A percentile compares a stretch with the other conserved stretches of the same genome.
These are phyloP conservation scores for Drosophila subpulchrella DNA, from an alignment of 1,140 invertebrate genomes.

Conservation along the genomic window DNA sequence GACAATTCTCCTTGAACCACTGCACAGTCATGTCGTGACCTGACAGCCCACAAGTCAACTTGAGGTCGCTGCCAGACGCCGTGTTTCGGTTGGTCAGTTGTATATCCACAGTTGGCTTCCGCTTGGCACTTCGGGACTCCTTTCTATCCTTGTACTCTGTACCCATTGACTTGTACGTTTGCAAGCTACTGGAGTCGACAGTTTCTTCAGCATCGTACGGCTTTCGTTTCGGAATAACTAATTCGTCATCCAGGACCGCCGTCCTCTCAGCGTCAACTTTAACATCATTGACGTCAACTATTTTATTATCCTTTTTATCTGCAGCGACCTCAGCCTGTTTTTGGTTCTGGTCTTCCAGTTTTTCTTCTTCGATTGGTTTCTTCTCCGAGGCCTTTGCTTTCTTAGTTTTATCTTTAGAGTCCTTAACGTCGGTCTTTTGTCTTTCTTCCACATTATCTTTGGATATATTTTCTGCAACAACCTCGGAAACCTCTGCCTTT, in stretches of 20 bases:
- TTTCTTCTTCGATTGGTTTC: slow-evolving; percentile 18
- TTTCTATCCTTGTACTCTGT: slow-evolving; percentile 71
- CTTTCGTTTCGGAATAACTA: neutral
- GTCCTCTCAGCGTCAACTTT: neutral
- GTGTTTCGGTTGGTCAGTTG: slow-evolving; percentile 91
- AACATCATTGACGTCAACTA: neutral
- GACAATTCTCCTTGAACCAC: slow-evolving; percentile 92
- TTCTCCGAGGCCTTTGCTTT: neutral
- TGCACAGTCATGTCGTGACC: slow-evolving; percentile 91
- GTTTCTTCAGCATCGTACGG: neutral
- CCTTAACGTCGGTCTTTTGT: slow-evolving; percentile 37
- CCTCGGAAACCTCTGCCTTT: neutral
- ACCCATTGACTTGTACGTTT: slow-evolving; percentile 51
- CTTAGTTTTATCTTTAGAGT: neutral
- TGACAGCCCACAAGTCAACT: slow-evolving; percentile 93
- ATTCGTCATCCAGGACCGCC: neutral
- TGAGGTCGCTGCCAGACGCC: slow-evolving; percentile 89
- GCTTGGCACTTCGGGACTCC: slow-evolving; percentile 84
- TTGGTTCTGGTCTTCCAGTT: neutral
- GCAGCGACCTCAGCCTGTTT: slow-evolving; percentile 1
- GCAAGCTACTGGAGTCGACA: slow-evolving; percentile 26
- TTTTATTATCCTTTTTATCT: neutral
- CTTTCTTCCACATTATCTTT: slow-evolving; percentile 11
- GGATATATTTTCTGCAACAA: slow-evolving; percentile 1
- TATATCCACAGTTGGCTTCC: slow-evolving; percentile 92